These are phyloP conservation scores for Eremophila alpestris DNA, from an alignment of 2,797 vertebrate species.

Conservation along the genomic window DNA sequence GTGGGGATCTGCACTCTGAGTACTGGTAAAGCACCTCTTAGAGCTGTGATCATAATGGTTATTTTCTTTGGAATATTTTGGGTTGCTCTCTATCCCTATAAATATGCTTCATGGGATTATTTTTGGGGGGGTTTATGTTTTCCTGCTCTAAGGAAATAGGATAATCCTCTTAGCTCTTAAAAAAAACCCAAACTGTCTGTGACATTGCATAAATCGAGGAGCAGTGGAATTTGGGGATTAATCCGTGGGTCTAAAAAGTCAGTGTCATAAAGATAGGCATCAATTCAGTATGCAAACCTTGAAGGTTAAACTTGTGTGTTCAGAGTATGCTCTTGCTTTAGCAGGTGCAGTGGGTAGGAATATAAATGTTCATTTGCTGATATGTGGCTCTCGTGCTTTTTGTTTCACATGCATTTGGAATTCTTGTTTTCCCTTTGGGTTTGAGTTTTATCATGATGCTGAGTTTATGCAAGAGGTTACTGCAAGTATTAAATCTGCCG, in stretches of 20 bases:
- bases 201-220: neutral
- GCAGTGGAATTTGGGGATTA: neutral
- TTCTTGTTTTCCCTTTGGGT: neutral
- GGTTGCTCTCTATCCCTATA: neutral
- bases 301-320: neutral
- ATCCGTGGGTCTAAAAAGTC: neutral
- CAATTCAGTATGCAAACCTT: neutral
- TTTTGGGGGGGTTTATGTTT: neutral
- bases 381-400: neutral
- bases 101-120: neutral
- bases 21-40: neutral
- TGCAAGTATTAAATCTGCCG: neutral
- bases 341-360: neutral
- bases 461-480: neutral
- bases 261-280: neutral
- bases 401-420: neutral
- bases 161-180: slow-evolving; percentile 4
- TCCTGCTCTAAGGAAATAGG: neutral
- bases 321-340: neutral
- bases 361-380: neutral
- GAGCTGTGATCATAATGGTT: neutral
- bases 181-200: neutral
- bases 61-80: neutral
- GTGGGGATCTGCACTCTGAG: neutral
- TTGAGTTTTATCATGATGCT: neutral